Evolutionary conservation across 2,888 invertebrate genomes (phyloP).

Genomic region (Drepana falcataria): DNA sequence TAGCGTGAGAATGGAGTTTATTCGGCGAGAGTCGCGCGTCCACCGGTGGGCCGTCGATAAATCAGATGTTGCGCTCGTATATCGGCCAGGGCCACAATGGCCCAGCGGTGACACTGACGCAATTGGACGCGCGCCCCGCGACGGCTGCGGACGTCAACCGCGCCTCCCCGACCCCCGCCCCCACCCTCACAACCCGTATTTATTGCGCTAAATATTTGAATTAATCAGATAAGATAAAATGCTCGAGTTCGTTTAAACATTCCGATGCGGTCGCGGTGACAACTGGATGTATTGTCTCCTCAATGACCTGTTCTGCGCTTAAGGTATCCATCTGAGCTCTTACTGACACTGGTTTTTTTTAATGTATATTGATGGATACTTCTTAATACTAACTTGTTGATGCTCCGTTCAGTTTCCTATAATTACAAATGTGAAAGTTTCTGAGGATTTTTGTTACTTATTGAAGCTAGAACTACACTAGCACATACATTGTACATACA

Average conservation of each 20-base stretch:
- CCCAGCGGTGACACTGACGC: conserved; percentile 61
- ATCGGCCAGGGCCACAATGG: conserved; percentile 55
- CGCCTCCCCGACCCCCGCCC: conserved; percentile 32
- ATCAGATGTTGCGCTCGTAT: conserved; percentile 64
- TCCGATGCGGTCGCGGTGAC: conserved; percentile 74
- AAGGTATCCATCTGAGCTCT: conserved; percentile 54
- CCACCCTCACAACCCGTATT: conserved; percentile 49
- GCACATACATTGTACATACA: no score
- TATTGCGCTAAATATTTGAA: conserved; percentile 78
- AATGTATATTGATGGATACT: not conserved
- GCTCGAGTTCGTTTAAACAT: conserved; percentile 70
- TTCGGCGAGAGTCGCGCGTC: conserved; percentile 58
- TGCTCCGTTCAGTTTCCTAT: no score
- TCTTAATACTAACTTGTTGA: not conserved
- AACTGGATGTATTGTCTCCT: conserved; percentile 75
- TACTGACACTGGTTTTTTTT: conserved; percentile 33
- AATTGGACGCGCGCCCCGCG: conserved; percentile 66
- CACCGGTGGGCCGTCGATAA: conserved; percentile 65
- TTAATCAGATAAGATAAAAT: conserved; percentile 77
- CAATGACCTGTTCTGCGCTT: conserved; percentile 57
- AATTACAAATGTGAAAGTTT: no score
- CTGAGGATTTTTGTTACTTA: no score
- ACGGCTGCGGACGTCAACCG: conserved; percentile 38
- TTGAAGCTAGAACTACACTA: no score
- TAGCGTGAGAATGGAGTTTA: conserved; percentile 78